These are phyloP conservation scores for Siderastrea siderea DNA, from an alignment of 92 coral and sea anemone genomes.

Conservation along the genomic window DNA sequence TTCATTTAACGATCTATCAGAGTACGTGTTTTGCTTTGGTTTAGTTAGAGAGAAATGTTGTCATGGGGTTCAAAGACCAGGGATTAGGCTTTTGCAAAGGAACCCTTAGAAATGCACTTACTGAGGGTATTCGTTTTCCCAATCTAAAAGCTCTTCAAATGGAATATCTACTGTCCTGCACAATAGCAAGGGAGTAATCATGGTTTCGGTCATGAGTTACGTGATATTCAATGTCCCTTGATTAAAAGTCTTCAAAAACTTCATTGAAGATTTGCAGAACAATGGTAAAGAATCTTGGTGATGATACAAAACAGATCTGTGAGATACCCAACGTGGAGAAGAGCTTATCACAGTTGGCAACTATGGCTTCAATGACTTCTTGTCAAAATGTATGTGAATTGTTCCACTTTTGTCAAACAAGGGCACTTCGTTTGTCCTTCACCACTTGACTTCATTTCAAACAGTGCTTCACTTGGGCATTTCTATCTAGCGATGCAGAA, in stretches of 20 bases:
- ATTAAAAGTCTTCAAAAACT: neutral
- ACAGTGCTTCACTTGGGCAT: neutral
- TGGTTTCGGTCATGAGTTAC: neutral
- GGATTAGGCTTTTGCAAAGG: no score
- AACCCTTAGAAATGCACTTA: no score
- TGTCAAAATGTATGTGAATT: neutral
- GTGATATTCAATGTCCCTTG: neutral
- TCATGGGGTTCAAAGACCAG: no score
- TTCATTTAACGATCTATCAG: no score
- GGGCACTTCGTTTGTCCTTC: neutral
- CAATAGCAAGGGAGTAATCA: neutral
- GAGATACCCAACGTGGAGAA: neutral
- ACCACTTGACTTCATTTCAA: neutral
- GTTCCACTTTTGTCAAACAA: constrained; percentile 7
- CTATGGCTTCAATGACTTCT: constrained; percentile 1
- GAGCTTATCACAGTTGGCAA: neutral
- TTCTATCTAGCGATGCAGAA: no score
- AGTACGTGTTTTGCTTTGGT: no score
- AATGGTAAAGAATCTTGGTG: neutral
- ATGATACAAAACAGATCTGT: neutral
- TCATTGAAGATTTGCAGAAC: constrained; percentile 1
- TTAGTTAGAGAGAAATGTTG: no score
- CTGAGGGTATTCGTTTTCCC: no score
- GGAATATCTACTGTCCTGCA: no score
- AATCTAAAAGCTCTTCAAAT: no score